Percentiles rank a stretch among this genome's conserved stretches.
Conservation (phyloP, 2,888 invertebrate genomes). For the Acleris holmiana region DNA sequence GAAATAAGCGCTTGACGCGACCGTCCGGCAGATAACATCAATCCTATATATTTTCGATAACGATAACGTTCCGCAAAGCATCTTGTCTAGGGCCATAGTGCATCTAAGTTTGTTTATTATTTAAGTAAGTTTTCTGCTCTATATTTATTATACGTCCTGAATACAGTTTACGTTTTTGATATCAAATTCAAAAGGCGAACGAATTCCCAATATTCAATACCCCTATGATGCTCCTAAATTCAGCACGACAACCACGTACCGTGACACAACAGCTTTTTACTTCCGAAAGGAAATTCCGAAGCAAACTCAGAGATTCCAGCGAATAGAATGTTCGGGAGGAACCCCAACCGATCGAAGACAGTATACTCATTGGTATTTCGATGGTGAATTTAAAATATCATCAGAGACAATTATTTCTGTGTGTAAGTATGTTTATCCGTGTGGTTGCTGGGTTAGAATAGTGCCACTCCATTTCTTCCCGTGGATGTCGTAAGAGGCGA, state of each 20-base stretch:
- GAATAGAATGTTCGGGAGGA: conserved; percentile 13
- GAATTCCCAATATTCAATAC: conserved; percentile 3
- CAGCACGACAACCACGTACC: conserved; percentile 7
- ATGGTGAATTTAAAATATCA: not conserved
- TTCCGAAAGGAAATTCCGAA: conserved; percentile 16
- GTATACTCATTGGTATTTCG: conserved; percentile 6
- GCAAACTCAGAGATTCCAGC: conserved; percentile 11
- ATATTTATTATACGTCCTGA: no score
- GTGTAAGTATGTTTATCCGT: no score
- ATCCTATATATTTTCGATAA: no score
- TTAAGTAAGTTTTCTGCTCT: no score
- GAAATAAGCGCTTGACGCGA: no score
- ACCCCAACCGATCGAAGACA: conserved; percentile 10
- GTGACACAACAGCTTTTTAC: conserved; percentile 8
- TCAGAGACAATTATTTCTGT: not conserved
- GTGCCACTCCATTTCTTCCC: no score
- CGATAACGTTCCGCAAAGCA: no score
- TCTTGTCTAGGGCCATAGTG: no score
- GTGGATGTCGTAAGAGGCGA: no score
- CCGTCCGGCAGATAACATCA: no score
- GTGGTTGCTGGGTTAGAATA: no score
- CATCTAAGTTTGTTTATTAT: no score
- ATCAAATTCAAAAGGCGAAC: not conserved
- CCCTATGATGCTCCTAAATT: conserved; percentile 7
- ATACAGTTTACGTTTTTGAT: not conserved